A percentile compares a stretch with the other conserved stretches of the same genome.
Evolutionary conservation across 2,797 vertebrate genomes (phyloP).

Genomic region (Rhinatrema bivittatum): DNA sequence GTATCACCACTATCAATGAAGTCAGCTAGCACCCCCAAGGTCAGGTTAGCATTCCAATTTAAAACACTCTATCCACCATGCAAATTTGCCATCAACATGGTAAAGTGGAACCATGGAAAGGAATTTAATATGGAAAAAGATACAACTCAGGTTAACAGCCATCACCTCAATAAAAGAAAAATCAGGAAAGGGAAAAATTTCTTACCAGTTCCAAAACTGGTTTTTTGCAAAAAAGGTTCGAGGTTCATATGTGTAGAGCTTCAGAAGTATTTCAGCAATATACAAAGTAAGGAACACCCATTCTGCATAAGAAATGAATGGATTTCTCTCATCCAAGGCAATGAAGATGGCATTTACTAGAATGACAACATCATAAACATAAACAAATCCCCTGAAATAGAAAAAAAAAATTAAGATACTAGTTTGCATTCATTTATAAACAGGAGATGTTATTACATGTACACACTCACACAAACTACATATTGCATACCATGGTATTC

Average conservation of each 20-base stretch:
- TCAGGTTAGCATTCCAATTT: too few relatives aligned
- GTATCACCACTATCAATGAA: too few relatives aligned
- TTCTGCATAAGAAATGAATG: constrained; percentile 69
- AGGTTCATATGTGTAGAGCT: constrained; percentile 83
- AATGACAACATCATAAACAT: constrained; percentile 77
- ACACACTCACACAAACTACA: not conserved
- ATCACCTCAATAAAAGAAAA: not conserved
- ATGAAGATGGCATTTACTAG: constrained; percentile 85
- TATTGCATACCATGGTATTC: too few relatives aligned
- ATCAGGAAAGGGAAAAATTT: not conserved
- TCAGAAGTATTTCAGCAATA: constrained; percentile 77
- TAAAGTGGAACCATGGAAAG: too few relatives aligned
- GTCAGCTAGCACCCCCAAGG: too few relatives aligned
- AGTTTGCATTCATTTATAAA: not conserved
- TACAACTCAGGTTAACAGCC: too few relatives aligned
- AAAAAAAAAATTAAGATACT: not conserved
- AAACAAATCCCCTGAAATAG: constrained; percentile 69
- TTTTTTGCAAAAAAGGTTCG: constrained; percentile 71
- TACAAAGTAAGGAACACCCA: constrained; percentile 84
- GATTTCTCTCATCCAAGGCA: constrained; percentile 77
- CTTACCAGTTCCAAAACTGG: constrained; percentile 93
- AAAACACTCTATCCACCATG: too few relatives aligned
- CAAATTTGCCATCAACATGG: too few relatives aligned
- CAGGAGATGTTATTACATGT: not conserved
- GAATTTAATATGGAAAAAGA: too few relatives aligned